A percentile compares a stretch with the other conserved stretches of the same genome.
These are phyloP conservation scores for Odocoileus hemionus DNA, from an alignment of 2,113 vertebrate genomes.

Conservation along the genomic window DNA sequence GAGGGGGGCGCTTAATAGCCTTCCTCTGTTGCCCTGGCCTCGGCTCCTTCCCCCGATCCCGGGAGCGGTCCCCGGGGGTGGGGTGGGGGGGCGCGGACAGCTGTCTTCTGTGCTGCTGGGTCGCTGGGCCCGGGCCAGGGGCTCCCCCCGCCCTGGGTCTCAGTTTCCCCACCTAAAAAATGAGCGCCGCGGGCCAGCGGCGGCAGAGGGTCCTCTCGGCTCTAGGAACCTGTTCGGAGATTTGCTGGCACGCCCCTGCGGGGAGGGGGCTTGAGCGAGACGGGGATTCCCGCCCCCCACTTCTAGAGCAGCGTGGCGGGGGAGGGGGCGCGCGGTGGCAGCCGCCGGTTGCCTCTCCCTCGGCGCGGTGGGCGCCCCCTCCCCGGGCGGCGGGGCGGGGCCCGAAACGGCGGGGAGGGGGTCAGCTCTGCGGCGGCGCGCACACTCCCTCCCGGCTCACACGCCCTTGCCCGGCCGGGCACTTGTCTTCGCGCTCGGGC, in stretches of 20 bases:
- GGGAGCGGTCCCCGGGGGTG: neutral
- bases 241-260: neutral
- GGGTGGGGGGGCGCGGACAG: neutral
- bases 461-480: conserved; percentile 38
- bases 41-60: neutral
- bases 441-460: conserved; percentile 21
- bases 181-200: neutral
- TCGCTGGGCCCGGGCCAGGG: neutral
- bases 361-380: neutral
- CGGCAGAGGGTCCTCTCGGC: neutral
- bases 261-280: neutral
- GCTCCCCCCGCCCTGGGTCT: neutral
- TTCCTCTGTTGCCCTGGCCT: neutral
- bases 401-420: conserved; percentile 19
- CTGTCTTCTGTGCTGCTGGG: neutral
- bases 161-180: neutral
- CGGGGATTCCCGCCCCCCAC: neutral
- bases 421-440: conserved; percentile 46
- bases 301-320: neutral
- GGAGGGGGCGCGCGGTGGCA: neutral
- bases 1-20: neutral
- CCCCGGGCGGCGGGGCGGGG: conserved; percentile 20
- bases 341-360: neutral
- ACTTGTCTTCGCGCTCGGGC: conserved; percentile 28
- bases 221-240: neutral